Evolutionary conservation across 2,113 vertebrate species (phyloP).

Genomic region (Anas platyrhynchos): DNA sequence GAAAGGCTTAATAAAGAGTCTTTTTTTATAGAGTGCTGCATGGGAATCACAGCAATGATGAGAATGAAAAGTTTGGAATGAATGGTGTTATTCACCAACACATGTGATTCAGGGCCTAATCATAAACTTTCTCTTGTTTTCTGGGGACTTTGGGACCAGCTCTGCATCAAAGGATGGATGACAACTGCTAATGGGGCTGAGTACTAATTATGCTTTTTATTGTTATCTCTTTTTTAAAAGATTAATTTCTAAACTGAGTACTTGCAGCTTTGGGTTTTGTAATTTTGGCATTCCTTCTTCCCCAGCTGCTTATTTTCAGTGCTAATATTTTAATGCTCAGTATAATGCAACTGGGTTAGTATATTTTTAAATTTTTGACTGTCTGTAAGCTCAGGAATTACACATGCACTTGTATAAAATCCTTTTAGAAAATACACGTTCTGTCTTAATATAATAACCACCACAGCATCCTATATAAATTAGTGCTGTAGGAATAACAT

Average conservation of each 20-base stretch:
- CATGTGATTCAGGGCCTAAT: background rate
- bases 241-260: background rate
- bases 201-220: conserved; percentile 7
- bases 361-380: conserved; percentile 34
- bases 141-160: background rate
- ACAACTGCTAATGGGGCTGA: background rate
- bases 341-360: background rate
- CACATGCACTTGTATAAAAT: background rate
- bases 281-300: background rate
- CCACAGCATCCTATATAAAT: conserved; percentile 5
- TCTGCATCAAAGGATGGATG: background rate
- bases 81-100: background rate
- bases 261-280: background rate
- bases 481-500: background rate
- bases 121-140: background rate
- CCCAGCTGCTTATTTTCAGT: conserved; percentile 21
- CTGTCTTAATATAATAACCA: background rate
- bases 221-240: background rate
- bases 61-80: background rate
- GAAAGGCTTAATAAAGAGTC: background rate
- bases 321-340: conserved; percentile 20
- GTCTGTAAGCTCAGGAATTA: conserved; percentile 15
- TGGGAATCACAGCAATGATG: background rate
- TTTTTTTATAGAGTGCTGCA: background rate
- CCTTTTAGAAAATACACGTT: background rate